Conservation (phyloP, 1,140 invertebrate genomes). For the Orchesella cincta region DNA sequence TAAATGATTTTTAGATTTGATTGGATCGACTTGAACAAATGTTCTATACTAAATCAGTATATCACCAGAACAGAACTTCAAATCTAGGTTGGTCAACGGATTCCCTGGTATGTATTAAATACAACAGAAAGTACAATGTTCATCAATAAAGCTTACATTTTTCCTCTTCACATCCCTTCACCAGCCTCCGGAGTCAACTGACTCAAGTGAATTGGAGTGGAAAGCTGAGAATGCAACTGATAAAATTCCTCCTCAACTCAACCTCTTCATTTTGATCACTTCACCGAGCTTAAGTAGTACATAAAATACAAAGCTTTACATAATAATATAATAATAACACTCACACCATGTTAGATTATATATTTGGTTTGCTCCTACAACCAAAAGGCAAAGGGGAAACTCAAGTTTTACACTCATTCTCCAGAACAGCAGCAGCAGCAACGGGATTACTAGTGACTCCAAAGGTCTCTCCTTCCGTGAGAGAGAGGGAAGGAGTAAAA, state of each 20-base stretch:
- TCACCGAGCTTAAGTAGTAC: background rate
- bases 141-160: no score
- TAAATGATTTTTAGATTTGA: no score
- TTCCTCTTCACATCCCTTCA: background rate
- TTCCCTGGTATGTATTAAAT: no score
- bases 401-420: no score
- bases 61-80: no score
- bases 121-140: no score
- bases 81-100: no score
- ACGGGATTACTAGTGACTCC: slow-evolving; percentile 1
- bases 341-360: background rate
- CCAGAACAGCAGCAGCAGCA: no score
- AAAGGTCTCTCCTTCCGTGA: background rate
- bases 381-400: background rate
- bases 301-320: slow-evolving; percentile 10
- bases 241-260: slow-evolving; percentile 5
- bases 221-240: background rate
- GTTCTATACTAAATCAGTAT: no score
- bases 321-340: slow-evolving; percentile 16
- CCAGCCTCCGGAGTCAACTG: background rate
- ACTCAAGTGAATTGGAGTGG: background rate
- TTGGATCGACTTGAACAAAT: no score
- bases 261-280: slow-evolving; percentile 14
- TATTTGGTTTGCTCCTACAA: no score
- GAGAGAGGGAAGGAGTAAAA: background rate